Base-by-base conservation (phyloP, 2,797 vertebrate genomes). In the Dallia pectoralis region DNA sequence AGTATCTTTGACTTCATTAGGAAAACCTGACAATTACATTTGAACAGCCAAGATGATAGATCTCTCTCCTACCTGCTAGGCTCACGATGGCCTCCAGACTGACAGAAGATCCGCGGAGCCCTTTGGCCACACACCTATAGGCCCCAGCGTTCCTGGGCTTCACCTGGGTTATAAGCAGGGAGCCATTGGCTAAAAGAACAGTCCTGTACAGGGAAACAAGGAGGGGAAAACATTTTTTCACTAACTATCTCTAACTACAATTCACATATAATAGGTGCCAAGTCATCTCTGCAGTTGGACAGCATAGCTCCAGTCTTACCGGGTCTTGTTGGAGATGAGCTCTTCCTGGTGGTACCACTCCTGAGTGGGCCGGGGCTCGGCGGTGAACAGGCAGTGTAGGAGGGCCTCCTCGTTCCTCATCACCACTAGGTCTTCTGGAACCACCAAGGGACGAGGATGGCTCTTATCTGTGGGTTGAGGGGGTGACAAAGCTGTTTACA, bases 311-410 rank as follows among this genome's bases (percentile, higher is more conserved):
- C 47, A 49, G 48, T 49, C 48, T 64, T 92, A 95, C 95, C 95
- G 93, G 78, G 90, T 93, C 81, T 89, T 94, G 86, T 95, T 96
- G 70, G 79, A 74, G 81, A 96, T 62, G 18, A 84, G 88, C 16
- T 88, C 92, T 14, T 91, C 92, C 44, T 94, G 93, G 64, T 94
- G 94, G 81, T 93, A 84, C 95, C 95, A 96, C 48, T 93, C 91
- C 48, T 93, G 91, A 0, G 76, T 89, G 0, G 95, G 95, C 40
- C 90, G 87, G 0, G 95, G 95, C 44, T 93, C 85, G 0, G 95
- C 95, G 3, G 88, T 85, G 79, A 96, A 96, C 84, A 93, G 93
- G 85, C 95, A 96, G 77, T 95, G 92, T 51, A 96, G 95, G 81
- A 93, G 87, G 22, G 93, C 95, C 71, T 94, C 94, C 67, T 95